Conservation (phyloP, 2,888 invertebrate species). For the Scaptodrosophila latifasciaeformis region DNA sequence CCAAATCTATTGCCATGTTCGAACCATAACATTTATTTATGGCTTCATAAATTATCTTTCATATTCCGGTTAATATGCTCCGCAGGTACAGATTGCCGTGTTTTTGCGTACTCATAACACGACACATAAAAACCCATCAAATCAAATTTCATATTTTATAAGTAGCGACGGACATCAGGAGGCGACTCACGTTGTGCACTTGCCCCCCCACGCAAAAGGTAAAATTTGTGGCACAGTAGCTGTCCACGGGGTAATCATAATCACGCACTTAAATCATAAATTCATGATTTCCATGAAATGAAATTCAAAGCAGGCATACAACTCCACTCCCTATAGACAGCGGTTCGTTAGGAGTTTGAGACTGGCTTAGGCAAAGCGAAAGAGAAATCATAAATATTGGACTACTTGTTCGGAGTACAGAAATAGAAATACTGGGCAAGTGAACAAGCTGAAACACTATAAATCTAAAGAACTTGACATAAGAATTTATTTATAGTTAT, state of each 20-base stretch:
- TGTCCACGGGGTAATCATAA: conserved; percentile 34
- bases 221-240: conserved; percentile 2
- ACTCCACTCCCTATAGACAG: conserved; percentile 47
- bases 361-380: no score
- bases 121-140: conserved; percentile 46
- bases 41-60: conserved; percentile 2
- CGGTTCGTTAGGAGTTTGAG: no score
- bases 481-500: no score
- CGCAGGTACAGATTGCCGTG: conserved; percentile 48
- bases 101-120: conserved; percentile 54
- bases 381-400: no score
- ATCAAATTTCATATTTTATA: conserved; percentile 63
- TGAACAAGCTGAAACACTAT: no score
- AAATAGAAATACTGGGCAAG: no score
- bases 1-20: not conserved
- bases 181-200: conserved; percentile 42
- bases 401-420: no score
- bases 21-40: conserved; percentile 4
- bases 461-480: no score
- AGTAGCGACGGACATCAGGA: conserved; percentile 28
- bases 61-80: conserved; percentile 29
- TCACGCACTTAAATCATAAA: conserved; percentile 69
- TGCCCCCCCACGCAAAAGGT: conserved; percentile 31
- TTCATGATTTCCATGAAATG: conserved; percentile 49
- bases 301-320: conserved; percentile 51